A percentile compares a stretch with the other conserved stretches of the same genome.
Conservation (phyloP, 1,140 invertebrate genomes). For the Acyrthosiphon pisum region DNA sequence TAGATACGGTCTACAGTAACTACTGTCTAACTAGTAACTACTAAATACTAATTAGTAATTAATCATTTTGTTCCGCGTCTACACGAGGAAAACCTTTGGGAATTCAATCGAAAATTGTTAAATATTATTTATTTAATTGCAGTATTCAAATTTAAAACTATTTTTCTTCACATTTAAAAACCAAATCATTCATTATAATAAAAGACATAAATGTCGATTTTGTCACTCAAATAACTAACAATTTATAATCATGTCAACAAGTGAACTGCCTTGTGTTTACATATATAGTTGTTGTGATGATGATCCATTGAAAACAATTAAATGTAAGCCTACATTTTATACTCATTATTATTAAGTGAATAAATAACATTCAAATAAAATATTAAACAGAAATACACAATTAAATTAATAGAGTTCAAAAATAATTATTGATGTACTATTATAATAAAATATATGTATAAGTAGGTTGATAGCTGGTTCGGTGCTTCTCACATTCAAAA, state of each 20-base stretch:
- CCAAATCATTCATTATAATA: not conserved
- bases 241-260: constrained; percentile 12
- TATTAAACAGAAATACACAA: not conserved
- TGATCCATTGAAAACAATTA: constrained; percentile 43
- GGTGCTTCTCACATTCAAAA: not conserved
- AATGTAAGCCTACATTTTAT: constrained; percentile 36
- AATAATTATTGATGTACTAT: not conserved
- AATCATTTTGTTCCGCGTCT: not conserved
- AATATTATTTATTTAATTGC: not conserved
- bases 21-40: no score
- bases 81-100: not conserved
- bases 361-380: not conserved
- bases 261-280: constrained; percentile 44
- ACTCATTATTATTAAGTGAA: not conserved
- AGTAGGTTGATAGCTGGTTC: not conserved
- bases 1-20: no score
- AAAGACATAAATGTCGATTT: not conserved
- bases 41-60: not conserved
- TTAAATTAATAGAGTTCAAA: not conserved
- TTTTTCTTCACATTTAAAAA: not conserved
- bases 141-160: not conserved
- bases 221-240: not conserved
- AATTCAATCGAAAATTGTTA: not conserved
- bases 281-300: constrained; percentile 39
- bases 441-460: not conserved